These are phyloP conservation scores for Rattus rattus DNA, from an alignment of 2,113 vertebrate species.

Conservation along the genomic window DNA sequence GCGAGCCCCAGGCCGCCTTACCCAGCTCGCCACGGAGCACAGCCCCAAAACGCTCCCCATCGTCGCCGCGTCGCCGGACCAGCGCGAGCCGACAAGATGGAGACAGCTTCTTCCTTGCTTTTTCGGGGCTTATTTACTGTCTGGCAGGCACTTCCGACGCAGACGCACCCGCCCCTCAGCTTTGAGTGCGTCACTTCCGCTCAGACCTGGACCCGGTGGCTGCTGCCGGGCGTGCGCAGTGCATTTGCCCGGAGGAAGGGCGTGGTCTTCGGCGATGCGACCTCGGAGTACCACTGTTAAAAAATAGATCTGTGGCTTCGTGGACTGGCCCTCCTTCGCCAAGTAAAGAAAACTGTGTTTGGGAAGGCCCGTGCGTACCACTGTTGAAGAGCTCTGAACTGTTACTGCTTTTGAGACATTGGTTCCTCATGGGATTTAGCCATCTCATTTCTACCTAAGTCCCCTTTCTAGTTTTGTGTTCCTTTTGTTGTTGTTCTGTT, in stretches of 20 bases:
- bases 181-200: slow-evolving; percentile 68
- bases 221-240: rapidly evolving
- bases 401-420: not conserved
- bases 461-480: not conserved
- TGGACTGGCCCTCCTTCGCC: too few relatives aligned
- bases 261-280: rapidly evolving
- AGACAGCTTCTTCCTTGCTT: slow-evolving; percentile 8
- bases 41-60: slow-evolving; percentile 96
- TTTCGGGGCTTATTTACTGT: slow-evolving; percentile 85
- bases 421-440: not conserved
- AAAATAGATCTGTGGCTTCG: not conserved
- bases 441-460: not conserved
- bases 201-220: rapidly evolving
- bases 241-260: rapidly evolving
- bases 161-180: not conserved
- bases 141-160: slow-evolving; percentile 71
- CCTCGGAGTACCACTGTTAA: rapidly evolving
- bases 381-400: not conserved
- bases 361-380: not conserved
- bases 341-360: not conserved
- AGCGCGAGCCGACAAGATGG: slow-evolving; percentile 80
- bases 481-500: not conserved
- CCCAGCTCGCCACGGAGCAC: slow-evolving; percentile 98
- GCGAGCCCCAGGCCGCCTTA: slow-evolving; percentile 75
- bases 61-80: not conserved